Evolutionary conservation across 2,113 vertebrate genomes (phyloP).

Genomic region (Chascanopsetta lugubris): DNA sequence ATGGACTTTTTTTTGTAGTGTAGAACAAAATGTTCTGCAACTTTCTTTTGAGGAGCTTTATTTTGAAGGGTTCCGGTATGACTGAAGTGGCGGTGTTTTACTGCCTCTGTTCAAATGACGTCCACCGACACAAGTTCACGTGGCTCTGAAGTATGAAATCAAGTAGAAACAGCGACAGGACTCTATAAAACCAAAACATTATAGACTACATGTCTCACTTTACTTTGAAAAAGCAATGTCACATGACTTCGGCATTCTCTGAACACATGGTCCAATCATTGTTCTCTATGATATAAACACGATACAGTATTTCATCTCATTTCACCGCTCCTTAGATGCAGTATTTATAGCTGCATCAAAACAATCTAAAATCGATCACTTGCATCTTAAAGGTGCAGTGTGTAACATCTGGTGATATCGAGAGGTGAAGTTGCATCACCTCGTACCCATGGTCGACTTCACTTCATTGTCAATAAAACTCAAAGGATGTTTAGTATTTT

Average conservation of each 20-base stretch:
- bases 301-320: not conserved
- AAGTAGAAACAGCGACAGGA: conserved; percentile 18
- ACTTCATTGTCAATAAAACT: too few relatives aligned
- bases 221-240: not conserved
- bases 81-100: conserved; percentile 27
- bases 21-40: not conserved
- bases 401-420: too few relatives aligned
- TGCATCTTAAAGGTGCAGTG: too few relatives aligned
- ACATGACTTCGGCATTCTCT: not conserved
- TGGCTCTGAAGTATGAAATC: not conserved
- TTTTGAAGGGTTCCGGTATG: conserved; percentile 5
- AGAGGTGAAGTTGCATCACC: too few relatives aligned
- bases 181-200: not conserved
- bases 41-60: not conserved
- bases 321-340: not conserved
- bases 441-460: too few relatives aligned
- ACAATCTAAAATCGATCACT: too few relatives aligned
- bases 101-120: conserved; percentile 22
- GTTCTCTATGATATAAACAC: not conserved
- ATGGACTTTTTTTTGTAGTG: not conserved
- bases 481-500: too few relatives aligned
- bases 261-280: not conserved
- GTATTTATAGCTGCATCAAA: not conserved
- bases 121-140: conserved; percentile 25
- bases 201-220: not conserved